Evolutionary conservation across 2,888 invertebrate species (phyloP), one percentile per base, ranked within the genome.

Genomic region (Brachypalpus laphriformis): DNA sequence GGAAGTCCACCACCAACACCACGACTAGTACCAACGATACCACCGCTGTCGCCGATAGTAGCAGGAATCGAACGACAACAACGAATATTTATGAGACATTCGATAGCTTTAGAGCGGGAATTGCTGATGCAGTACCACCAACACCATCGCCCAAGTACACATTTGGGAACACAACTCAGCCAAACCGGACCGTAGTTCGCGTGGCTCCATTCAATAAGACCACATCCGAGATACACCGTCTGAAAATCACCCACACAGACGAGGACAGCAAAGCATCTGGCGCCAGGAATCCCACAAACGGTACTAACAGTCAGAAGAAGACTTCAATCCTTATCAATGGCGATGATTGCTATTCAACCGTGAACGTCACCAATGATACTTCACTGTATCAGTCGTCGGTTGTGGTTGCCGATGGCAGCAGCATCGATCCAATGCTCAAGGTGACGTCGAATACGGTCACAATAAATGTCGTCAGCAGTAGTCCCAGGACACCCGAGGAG

Each of bases 301-400:
- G 75, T 45, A 42, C 56, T 76, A 65, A 70, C 63, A 91, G 92
- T 9, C 93, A 93, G 88, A 94, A 94, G 92, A 95, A 92, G 90
- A 94, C 96, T 16, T 96, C 96, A 11, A 96, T 96, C 88, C 93
- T 95, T 93, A 96, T 96, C 89, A 95, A 93, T 90, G 95, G 94
- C 66, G 95, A 94, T 90, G 95, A 94, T 92, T 96, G 93, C 92
- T 96, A 95, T 89, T 95, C 95, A 56, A 95, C 95, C 16, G 95
- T 95, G 91, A 95, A 95, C 90, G 94, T 95, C 1, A 94, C 93
- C 88, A 94, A 93, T 89, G 94, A 95, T 88, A 93, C 94, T 72
- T 95, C 95, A 11, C 93, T 95, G 87, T 95, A 95, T 91, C 94
- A 95, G 87, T 95, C 95, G 28, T 95, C 95, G 0, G 95, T 95